These are phyloP conservation scores for Pyralis farinalis DNA, from an alignment of 2,888 invertebrate genomes.

Conservation along the genomic window DNA sequence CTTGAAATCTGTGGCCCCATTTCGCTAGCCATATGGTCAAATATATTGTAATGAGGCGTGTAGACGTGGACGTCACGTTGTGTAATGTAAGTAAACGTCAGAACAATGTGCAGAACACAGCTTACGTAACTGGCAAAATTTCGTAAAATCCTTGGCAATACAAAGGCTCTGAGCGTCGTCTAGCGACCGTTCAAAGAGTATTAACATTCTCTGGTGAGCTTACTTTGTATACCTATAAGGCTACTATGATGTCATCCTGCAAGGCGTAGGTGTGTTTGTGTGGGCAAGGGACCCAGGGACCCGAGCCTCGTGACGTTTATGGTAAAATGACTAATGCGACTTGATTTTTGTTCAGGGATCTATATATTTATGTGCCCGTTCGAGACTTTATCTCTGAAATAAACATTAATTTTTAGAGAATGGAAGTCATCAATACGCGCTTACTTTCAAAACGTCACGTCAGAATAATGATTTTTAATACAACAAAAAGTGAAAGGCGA, in stretches of 20 bases:
- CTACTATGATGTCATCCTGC: conserved; percentile 64
- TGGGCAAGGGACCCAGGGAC: conserved; percentile 38
- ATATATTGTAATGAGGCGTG: conserved; percentile 12
- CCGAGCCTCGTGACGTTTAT: conserved; percentile 54
- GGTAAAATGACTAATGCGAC: conserved; percentile 66
- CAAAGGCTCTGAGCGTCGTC: conserved; percentile 31
- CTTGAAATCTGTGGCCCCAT: conserved; percentile 41
- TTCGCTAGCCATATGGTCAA: conserved; percentile 46
- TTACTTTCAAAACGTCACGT: conserved; percentile 52
- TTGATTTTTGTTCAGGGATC: conserved; percentile 53
- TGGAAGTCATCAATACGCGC: neutral
- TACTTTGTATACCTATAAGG: conserved; percentile 18
- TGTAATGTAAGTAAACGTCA: neutral
- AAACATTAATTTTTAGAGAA: neutral
- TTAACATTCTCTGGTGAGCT: conserved; percentile 59
- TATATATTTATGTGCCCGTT: neutral
- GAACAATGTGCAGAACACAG: conserved; percentile 13
- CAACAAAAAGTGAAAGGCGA: conserved; percentile 72
- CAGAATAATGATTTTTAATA: conserved; percentile 63
- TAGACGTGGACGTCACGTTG: conserved; percentile 14
- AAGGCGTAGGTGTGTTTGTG: conserved; percentile 45
- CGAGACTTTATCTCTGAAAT: neutral
- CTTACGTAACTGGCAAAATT: conserved; percentile 36
- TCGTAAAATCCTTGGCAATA: conserved; percentile 39
- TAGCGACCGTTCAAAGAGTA: conserved; percentile 46